Conservation (phyloP, 2,888 invertebrate species). For the Chymomyza amoena region DNA sequence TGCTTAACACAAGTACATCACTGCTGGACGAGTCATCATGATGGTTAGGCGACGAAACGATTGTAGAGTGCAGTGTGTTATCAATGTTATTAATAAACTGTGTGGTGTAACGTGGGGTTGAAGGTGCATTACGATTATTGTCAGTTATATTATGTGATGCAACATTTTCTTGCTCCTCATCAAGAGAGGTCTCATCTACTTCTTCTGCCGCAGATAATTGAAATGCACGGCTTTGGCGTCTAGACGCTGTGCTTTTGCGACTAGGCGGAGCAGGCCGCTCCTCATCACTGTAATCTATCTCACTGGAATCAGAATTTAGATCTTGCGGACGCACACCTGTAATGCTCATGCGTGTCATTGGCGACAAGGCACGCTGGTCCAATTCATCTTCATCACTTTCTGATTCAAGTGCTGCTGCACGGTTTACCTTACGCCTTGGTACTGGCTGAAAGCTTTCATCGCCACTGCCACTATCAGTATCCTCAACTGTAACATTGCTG, state of each 20-base stretch:
- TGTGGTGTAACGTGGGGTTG: constrained; percentile 60
- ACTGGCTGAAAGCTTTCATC: constrained; percentile 2
- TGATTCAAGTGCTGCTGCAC: constrained; percentile 31
- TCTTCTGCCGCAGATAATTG: not conserved
- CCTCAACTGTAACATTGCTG: constrained; percentile 42
- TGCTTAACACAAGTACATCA: constrained; percentile 63
- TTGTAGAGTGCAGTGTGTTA: constrained; percentile 65
- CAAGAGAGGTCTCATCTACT: not conserved
- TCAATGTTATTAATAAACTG: constrained; percentile 61
- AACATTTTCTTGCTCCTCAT: constrained; percentile 4
- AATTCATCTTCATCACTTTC: constrained; percentile 60
- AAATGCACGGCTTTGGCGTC: not conserved
- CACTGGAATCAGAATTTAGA: constrained; percentile 67
- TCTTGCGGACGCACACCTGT: constrained; percentile 75
- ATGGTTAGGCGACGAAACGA: constrained; percentile 34
- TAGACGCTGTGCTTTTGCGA: not conserved
- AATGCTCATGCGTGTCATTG: constrained; percentile 77
- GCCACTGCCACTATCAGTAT: constrained; percentile 26
- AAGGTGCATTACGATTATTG: not conserved
- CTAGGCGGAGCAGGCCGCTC: constrained; percentile 7
- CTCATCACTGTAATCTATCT: constrained; percentile 68
- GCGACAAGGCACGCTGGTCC: constrained; percentile 70
- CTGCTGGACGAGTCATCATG: constrained; percentile 49
- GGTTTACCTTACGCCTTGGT: not conserved
- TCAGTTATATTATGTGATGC: constrained; percentile 14